Base-by-base conservation (phyloP, 2,888 invertebrate species). In the Cerceris rybyensis region DNA sequence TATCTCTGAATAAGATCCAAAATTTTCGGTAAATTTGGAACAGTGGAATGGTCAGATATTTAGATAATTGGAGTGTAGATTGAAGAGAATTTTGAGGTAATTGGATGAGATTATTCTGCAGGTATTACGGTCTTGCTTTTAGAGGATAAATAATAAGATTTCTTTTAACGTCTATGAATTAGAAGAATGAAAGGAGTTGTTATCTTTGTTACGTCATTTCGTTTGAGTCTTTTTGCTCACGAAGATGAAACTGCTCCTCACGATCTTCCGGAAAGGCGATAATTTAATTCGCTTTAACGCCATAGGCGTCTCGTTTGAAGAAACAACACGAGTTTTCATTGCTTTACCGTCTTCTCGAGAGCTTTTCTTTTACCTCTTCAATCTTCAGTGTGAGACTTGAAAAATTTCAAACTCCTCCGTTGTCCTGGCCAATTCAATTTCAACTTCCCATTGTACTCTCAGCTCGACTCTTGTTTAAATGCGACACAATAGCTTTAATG, bases 261-360 rank as follows among this genome's bases (percentile, higher is more conserved):
- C n/a, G 57, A 64, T 54, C 39, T 17, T 52, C 42, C 17, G 54
- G 57, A 58, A 57, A 39, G n/a, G 17, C 41, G 57, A 64, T 60
- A 59, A 60, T 69, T 69, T 60, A 59, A 69, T 69, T 69, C 59
- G 59, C 50, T 17, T 50, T 41, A 52, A 50, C 68, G 60, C 50
- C 59, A 69, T 60, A 59, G 68, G 42, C 46, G 68, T 58, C 50
- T 50, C 59, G 41, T 41, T 60, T 60, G 57, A 17, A n/a, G 61
- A 60, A 63, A 75, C 57, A 50, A n/a, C 52, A 17, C n/a, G 49
- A 14, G 11, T 64, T 50, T 73, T 55, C 41, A 58, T 68, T 55
- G 52, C 55, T 5, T 11, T 11, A 17, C 42, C 28, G 54, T 14
- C 14, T 39, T 7, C 14, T n/a, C 28, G 28, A 28, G 28, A 28